Conservation (phyloP, 2,888 invertebrate species). For the Dichetophora obliterata region DNA sequence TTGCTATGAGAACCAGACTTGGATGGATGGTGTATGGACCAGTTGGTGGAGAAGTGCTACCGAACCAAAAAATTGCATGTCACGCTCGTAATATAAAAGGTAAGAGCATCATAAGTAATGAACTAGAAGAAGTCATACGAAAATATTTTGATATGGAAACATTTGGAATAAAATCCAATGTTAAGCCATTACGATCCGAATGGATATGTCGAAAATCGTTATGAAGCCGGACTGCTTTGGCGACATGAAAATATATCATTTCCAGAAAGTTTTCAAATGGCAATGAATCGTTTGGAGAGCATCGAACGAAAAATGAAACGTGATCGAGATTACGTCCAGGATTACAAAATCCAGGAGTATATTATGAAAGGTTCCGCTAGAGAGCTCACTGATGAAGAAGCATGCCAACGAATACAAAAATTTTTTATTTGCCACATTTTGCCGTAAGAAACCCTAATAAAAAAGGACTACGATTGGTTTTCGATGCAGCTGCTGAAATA, state of each 20-base stretch:
- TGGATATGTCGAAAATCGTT: conserved; percentile 10
- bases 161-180: conserved; percentile 24
- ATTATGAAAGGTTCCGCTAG: conserved; percentile 25
- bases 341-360: not conserved
- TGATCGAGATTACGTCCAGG: conserved; percentile 24
- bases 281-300: not conserved
- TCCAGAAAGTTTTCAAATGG: conserved; percentile 36
- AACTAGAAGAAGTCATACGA: conserved; percentile 25
- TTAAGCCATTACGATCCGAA: no score
- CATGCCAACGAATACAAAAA: not conserved
- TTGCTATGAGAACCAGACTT: conserved; percentile 22
- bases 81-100: not conserved
- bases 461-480: conserved; percentile 28
- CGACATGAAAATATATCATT: conserved; percentile 7
- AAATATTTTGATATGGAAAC: conserved; percentile 29
- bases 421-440: conserved; percentile 37
- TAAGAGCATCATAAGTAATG: not conserved
- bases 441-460: conserved; percentile 40
- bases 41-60: not conserved
- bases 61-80: not conserved
- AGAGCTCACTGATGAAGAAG: not conserved
- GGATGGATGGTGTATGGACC: conserved; percentile 29
- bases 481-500: conserved; percentile 39
- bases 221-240: conserved; percentile 37
- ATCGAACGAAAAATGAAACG: conserved; percentile 23